phyloP scores from a whole-genome alignment of 2,888 invertebrate genomes.

The Choristoneura rosaceana region DNA sequence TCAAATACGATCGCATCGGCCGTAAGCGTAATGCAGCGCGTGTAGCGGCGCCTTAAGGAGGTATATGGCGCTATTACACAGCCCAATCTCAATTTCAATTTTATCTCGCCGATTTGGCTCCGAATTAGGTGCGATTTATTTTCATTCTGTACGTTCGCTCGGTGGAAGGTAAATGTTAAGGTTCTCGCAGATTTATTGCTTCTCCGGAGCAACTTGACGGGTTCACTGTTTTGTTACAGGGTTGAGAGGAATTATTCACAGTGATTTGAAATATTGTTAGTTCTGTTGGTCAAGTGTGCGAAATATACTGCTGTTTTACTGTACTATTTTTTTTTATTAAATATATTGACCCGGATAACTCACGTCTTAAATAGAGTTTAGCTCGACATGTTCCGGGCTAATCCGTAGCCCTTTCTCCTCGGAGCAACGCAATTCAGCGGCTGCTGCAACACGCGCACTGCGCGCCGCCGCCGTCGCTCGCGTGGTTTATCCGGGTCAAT shows the following conservation, averaged over 20 bases:
- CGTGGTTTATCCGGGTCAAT: too few species aligned
- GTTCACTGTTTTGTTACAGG: constrained; percentile 53
- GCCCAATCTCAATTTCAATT: constrained; percentile 70
- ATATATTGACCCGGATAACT: too few species aligned
- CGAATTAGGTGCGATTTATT: constrained; percentile 71
- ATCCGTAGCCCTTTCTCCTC: too few species aligned
- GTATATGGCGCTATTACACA: constrained; percentile 49
- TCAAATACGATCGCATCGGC: constrained; percentile 16
- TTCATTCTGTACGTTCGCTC: constrained; percentile 64
- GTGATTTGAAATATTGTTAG: constrained; percentile 42
- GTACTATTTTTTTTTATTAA: too few species aligned
- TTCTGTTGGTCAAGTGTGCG: constrained; percentile 4
- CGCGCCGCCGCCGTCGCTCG: too few species aligned
- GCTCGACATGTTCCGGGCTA: too few species aligned
- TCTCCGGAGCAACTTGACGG: constrained; percentile 57
- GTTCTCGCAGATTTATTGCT: constrained; percentile 58
- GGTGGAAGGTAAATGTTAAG: constrained; percentile 60
- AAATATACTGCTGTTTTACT: background rate
- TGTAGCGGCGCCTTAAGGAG: constrained; percentile 39
- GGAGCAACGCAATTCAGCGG: too few species aligned
- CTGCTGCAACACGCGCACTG: too few species aligned
- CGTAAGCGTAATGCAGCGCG: constrained; percentile 45
- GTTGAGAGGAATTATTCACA: constrained; percentile 43
- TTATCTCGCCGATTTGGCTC: constrained; percentile 64
- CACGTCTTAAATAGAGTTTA: too few species aligned